Base-by-base conservation (phyloP, 2,113 vertebrate genomes). In the Felis chaus region DNA sequence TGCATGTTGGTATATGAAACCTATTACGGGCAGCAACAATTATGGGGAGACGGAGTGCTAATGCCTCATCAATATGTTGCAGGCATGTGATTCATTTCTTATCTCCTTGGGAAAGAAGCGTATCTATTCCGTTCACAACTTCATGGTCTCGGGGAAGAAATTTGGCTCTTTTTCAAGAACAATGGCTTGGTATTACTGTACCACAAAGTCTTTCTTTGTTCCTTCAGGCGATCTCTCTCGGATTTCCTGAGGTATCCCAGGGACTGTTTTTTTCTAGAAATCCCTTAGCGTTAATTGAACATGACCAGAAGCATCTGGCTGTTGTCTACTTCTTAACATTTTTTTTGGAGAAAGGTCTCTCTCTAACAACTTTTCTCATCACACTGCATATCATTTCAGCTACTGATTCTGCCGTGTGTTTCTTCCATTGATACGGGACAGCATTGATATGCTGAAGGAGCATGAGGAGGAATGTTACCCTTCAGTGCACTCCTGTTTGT, bases 161-260 rank as follows among this genome's bases (percentile, higher is more conserved):
- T 89, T 74, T 97, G 98, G 97, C 96, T 97, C 88, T 89, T 84
- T 97, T 97, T 98, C 95, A 97, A 97, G 89, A 97, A 95, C 93
- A 96, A 95, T 97, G 91, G 95, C 80, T 94, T 97, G 95, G 84
- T 93, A 89, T 80, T 94, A 55, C 76, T 36, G 23, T 33, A 53
- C 71, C 41, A 92, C 87, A 94, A 93, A 80, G 55, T 97, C 80
- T 80, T 93, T 79, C 96, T 97, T 95, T 97, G 97, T 98, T 95
- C 94, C 97, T 97, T 74, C 94, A 91, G 95, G 95, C 81, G 0
- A 85, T 97, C 95, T 97, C 85, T 95, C 96, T 95, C 18, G 16
- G 92, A 96, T 97, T 97, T 97, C 92, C 95, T 95, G 90, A 97
- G 96, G 94, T 96, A 93, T 94, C 86, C 91, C 66, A 95, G 48